These are phyloP conservation scores for Hydrocynus forskahlii DNA, from an alignment of 2,797 vertebrate species.

Conservation along the genomic window DNA sequence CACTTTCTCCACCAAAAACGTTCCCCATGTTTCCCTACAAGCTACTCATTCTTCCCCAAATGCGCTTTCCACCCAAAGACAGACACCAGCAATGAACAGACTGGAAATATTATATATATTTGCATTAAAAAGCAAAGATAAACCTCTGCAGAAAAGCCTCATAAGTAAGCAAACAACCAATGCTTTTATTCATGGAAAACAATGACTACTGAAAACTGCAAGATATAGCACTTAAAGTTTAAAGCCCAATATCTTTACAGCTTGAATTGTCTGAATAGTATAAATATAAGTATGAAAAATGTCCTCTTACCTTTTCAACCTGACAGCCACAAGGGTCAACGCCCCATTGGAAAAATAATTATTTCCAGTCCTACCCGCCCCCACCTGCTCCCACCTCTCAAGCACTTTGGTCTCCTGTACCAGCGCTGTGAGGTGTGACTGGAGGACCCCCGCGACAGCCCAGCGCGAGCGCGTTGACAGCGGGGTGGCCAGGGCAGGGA, in stretches of 20 bases:
- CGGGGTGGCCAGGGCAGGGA: conserved; percentile 10
- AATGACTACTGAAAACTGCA: not conserved
- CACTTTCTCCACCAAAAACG: not conserved
- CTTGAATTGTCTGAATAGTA: not conserved
- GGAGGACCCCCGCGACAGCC: conserved; percentile 13
- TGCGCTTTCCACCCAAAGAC: not conserved
- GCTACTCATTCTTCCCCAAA: not conserved
- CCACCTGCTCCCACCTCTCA: not conserved
- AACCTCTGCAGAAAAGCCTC: too few relatives aligned
- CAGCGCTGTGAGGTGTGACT: conserved; percentile 40
- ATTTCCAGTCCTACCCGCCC: not conserved
- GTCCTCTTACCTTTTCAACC: conserved; percentile 42
- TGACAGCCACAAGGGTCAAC: conserved; percentile 18
- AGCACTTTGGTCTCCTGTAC: conserved; percentile 43
- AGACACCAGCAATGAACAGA: not conserved
- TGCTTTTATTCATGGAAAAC: not conserved
- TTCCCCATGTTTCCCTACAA: not conserved
- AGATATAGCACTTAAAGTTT: not conserved
- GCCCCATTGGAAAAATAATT: not conserved
- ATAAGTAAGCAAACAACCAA: too few relatives aligned
- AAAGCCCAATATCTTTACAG: not conserved
- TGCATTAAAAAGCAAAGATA: not conserved
- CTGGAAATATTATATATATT: not conserved
- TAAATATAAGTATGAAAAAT: not conserved
- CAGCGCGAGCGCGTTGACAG: conserved; percentile 33